Conservation (phyloP, 2,888 invertebrate species). For the Drosophila ezoana region DNA sequence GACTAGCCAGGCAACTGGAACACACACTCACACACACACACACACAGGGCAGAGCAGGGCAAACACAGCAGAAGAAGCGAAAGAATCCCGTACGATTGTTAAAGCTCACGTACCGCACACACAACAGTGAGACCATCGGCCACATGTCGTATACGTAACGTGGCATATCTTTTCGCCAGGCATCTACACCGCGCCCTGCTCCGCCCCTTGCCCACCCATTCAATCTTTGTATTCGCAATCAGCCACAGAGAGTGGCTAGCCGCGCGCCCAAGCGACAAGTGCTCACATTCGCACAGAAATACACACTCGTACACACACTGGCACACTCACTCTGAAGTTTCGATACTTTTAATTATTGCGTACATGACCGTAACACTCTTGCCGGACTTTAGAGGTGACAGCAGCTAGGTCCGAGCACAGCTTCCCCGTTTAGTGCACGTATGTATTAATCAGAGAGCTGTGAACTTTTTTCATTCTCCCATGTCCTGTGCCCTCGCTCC, state of each 20-base stretch:
- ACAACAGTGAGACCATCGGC: constrained; percentile 50
- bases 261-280: constrained; percentile 77
- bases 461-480: constrained; percentile 63
- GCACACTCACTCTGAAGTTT: constrained; percentile 57
- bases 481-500: constrained; percentile 1
- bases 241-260: constrained; percentile 68
- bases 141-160: constrained; percentile 79
- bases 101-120: constrained; percentile 74
- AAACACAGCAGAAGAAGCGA: constrained; percentile 8
- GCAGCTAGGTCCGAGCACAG: constrained; percentile 28
- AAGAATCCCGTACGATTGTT: constrained; percentile 72
- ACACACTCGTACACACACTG: constrained; percentile 13
- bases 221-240: constrained; percentile 69
- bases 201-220: neutral
- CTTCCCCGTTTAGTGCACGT: constrained; percentile 67
- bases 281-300: constrained; percentile 49
- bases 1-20: constrained; percentile 68
- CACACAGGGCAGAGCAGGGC: neutral
- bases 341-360: constrained; percentile 82
- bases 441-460: constrained; percentile 74
- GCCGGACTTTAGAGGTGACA: constrained; percentile 68
- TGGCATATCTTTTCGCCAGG: constrained; percentile 66
- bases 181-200: constrained; percentile 2
- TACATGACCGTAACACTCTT: constrained; percentile 76
- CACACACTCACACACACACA: constrained; percentile 25